Percentiles rank a stretch among this genome's conserved stretches.
Evolutionary conservation across 2,888 invertebrate genomes (phyloP).

Genomic region (Schizaphis graminum): DNA sequence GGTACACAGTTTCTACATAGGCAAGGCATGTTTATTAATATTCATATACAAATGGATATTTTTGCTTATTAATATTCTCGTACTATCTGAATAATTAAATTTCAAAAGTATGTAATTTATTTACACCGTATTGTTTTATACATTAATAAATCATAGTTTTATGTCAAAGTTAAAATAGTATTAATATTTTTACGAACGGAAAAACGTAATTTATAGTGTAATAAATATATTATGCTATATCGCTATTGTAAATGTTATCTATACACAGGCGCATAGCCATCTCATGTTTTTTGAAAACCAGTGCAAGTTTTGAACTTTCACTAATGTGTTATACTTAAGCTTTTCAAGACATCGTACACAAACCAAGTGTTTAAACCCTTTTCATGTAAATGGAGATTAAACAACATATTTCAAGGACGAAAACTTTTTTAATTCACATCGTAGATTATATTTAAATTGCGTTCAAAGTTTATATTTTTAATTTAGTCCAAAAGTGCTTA

Average conservation of each 20-base stretch:
- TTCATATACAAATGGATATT: neutral
- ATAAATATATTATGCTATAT: conserved; percentile 39
- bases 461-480: conserved; percentile 42
- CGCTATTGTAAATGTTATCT: neutral
- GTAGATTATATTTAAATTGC: conserved; percentile 47
- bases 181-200: conserved; percentile 3
- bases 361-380: conserved; percentile 44
- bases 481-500: conserved; percentile 44
- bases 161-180: conserved; percentile 19
- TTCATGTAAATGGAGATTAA: conserved; percentile 40
- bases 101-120: conserved; percentile 32
- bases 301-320: conserved; percentile 5
- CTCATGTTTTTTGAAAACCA: conserved; percentile 16
- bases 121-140: neutral
- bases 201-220: conserved; percentile 27
- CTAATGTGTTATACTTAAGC: conserved; percentile 5
- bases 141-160: conserved; percentile 34
- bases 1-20: neutral
- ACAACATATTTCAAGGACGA: conserved; percentile 41
- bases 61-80: neutral
- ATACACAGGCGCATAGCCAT: neutral
- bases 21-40: neutral
- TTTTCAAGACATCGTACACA: neutral
- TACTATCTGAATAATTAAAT: conserved; percentile 29
- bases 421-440: conserved; percentile 48